Evolutionary conservation across 2,888 invertebrate species (phyloP), one percentile per base, ranked within the genome.

Genomic region (Pristionchus entomophagus): DNA sequence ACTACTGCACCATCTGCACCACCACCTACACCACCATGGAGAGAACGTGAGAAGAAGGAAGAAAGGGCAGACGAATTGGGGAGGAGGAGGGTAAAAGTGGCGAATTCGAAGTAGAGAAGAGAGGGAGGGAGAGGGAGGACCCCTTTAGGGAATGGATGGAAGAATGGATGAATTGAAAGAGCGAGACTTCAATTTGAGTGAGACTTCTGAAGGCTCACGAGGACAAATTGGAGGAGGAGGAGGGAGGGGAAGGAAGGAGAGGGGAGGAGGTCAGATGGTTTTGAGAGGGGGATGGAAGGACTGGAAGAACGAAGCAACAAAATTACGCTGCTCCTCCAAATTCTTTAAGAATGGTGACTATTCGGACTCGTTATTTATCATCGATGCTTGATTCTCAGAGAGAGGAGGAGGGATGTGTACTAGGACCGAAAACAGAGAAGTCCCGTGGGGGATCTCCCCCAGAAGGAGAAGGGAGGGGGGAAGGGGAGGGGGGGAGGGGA

Each of bases 151-250:
- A 77, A 77, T 45, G 77, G 45, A 77, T 77, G 77, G 45, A 41
- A 77, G 77, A 77, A 77, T 41, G 45, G 77, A 77, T 77, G 77
- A 77, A 77, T 77, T 45, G 77, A 77, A 45, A 26, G 45, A 41
- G 38, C 14, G 45, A 77, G 77, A 41, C 41, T 5, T 35, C 65
- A 32, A 65, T 65, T 65, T 65, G 65, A 35, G 65, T 65, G 35
- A 77, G 77, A 41, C 41, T 45, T 77, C 41, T 45, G 77, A 35
- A 45, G 77, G 38, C 45, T n/a, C n/a, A 45, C 41, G 26, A 35
- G 17, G 32, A 38, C 38, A 69, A 69, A 38, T 32, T 69, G 77
- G 77, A 77, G 45, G n/a, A 32, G 26, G 51, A 32, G 29, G 22
- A n/a, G 6, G 56, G 82, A 82, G 29, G 38, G 29, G 29, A 32